Percentiles rank a stretch among this genome's conserved stretches.
phyloP scores from a whole-genome alignment of 1,140 invertebrate species.

The Halesus radiatus region DNA sequence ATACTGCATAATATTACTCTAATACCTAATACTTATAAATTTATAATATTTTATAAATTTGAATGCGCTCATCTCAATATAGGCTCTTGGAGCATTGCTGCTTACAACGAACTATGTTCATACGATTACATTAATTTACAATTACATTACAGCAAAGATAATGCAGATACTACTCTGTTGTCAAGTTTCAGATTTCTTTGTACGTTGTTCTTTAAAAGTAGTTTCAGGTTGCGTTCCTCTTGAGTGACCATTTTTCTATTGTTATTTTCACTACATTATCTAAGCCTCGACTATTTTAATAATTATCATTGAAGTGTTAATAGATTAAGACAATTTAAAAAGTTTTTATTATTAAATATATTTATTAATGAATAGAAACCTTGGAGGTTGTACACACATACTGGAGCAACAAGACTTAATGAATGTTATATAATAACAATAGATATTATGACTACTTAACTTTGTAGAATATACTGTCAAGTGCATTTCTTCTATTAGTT shows the following conservation, averaged over 20 bases:
- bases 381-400: constrained; percentile 57
- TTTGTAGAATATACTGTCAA: constrained; percentile 43
- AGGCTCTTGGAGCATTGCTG: no score
- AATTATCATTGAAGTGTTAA: constrained; percentile 14
- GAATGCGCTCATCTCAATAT: no score
- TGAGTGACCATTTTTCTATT: not conserved
- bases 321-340: constrained; percentile 32
- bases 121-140: no score
- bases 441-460: constrained; percentile 52
- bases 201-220: no score
- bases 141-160: no score
- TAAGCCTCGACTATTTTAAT: constrained; percentile 7
- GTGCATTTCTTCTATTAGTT: constrained; percentile 15
- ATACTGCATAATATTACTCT: no score
- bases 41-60: no score
- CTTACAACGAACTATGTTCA: no score
- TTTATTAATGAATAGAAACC: constrained; percentile 54
- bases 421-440: constrained; percentile 58
- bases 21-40: no score
- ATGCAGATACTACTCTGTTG: no score
- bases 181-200: no score
- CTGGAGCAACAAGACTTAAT: constrained; percentile 58
- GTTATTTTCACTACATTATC: constrained; percentile 14
- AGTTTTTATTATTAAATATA: constrained; percentile 54
- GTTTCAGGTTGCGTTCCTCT: no score